Conservation (phyloP, 2,888 invertebrate species). For the Troides helena region DNA sequence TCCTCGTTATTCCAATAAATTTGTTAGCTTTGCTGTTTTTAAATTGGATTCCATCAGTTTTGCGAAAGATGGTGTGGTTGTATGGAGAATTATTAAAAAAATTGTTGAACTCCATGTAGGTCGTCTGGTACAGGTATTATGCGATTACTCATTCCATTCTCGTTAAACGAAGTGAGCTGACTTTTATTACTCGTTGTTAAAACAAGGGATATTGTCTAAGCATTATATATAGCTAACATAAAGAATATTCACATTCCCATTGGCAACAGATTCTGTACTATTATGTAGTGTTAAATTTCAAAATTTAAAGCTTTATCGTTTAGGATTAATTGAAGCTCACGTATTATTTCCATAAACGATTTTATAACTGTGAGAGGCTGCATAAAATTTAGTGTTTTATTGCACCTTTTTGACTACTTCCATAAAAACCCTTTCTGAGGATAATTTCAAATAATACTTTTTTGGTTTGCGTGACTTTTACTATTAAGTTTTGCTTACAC, state of each 20-base stretch:
- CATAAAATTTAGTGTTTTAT: slow-evolving; percentile 22
- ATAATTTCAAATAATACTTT: slow-evolving; percentile 12
- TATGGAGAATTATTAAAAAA: too few species aligned
- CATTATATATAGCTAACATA: slow-evolving; percentile 5
- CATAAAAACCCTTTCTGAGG: slow-evolving; percentile 22
- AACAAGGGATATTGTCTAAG: slow-evolving; percentile 29
- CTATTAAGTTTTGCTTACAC: slow-evolving; percentile 23
- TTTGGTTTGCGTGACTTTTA: slow-evolving; percentile 24
- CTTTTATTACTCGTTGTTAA: slow-evolving; percentile 23
- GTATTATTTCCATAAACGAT: slow-evolving; percentile 13
- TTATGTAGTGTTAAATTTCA: slow-evolving; percentile 4
- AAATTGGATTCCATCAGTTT: too few species aligned
- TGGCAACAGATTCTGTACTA: not conserved
- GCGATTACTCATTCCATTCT: slow-evolving; percentile 21
- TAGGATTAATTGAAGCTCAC: slow-evolving; percentile 15
- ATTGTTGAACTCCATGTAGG: too few species aligned
- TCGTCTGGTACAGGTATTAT: not conserved
- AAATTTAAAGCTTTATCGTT: slow-evolving; percentile 9
- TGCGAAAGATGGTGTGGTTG: too few species aligned
- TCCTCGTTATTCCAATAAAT: too few species aligned
- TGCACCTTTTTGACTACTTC: slow-evolving; percentile 12
- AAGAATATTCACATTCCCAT: too few species aligned
- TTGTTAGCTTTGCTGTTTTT: too few species aligned
- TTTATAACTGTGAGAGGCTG: slow-evolving; percentile 8
- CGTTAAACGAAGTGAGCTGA: slow-evolving; percentile 16